Conservation (phyloP, 2,797 vertebrate species). For the Acanthurus lineatus region DNA sequence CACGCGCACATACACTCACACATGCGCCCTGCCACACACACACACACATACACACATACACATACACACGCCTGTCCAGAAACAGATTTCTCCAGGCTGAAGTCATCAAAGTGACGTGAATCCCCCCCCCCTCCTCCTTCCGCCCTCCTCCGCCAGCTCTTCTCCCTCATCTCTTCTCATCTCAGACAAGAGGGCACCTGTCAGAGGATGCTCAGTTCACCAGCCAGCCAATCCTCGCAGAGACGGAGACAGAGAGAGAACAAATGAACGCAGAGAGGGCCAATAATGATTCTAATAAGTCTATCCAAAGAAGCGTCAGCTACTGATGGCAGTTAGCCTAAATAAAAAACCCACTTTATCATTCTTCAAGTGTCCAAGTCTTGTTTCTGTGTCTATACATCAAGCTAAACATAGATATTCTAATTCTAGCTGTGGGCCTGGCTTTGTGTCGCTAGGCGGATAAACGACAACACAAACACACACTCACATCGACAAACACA, state of each 20-base stretch:
- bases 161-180: slow-evolving; percentile 48
- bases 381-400: slow-evolving; percentile 37
- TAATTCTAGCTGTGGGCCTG: slow-evolving; percentile 53
- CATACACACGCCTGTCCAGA: slow-evolving; percentile 48
- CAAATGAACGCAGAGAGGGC: slow-evolving; percentile 48
- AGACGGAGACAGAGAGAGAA: slow-evolving; percentile 23
- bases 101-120: slow-evolving; percentile 64
- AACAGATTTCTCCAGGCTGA: slow-evolving; percentile 55
- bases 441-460: slow-evolving; percentile 39
- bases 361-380: slow-evolving; percentile 53
- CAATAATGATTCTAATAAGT: slow-evolving; percentile 65
- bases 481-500: slow-evolving; percentile 19
- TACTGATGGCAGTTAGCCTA: slow-evolving; percentile 52
- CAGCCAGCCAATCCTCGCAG: slow-evolving; percentile 38
- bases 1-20: slow-evolving; percentile 39
- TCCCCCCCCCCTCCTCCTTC: neutral
- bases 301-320: slow-evolving; percentile 22
- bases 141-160: neutral
- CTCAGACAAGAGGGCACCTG: slow-evolving; percentile 70
- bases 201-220: slow-evolving; percentile 70
- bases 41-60: slow-evolving; percentile 27
- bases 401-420: slow-evolving; percentile 60
- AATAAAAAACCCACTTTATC: slow-evolving; percentile 66
- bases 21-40: slow-evolving; percentile 47
- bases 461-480: slow-evolving; percentile 38